A percentile compares a stretch with the other conserved stretches of the same genome.
Conservation (phyloP, 2,888 invertebrate genomes). For the Drosophila vallismaia region DNA sequence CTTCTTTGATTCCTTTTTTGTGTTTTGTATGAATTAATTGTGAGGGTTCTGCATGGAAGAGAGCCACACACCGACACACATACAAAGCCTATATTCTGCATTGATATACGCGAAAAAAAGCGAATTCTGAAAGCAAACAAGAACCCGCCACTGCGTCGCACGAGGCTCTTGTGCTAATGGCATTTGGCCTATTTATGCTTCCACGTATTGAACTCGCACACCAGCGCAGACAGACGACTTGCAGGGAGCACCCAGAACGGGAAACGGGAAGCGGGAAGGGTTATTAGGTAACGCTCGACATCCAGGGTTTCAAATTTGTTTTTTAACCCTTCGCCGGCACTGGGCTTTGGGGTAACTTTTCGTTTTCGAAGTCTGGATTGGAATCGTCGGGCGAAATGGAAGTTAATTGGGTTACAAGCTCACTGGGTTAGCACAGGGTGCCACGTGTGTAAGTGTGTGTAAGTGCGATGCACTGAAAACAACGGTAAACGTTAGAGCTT, state of each 20-base stretch:
- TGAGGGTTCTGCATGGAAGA: constrained; percentile 65
- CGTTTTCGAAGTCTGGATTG: constrained; percentile 30
- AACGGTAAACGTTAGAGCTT: background rate
- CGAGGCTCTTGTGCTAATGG: constrained; percentile 71
- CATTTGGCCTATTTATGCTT: constrained; percentile 82
- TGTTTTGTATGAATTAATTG: constrained; percentile 68
- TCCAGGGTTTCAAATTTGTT: constrained; percentile 61
- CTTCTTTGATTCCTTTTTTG: constrained; percentile 25
- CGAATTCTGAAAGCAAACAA: constrained; percentile 51
- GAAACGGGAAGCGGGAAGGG: constrained; percentile 10
- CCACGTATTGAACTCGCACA: constrained; percentile 63
- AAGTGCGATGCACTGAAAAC: background rate
- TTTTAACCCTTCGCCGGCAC: constrained; percentile 59
- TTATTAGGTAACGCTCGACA: constrained; percentile 66
- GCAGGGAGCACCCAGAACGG: constrained; percentile 15
- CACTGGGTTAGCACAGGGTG: constrained; percentile 54
- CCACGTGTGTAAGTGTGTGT: background rate
- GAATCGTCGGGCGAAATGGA: constrained; percentile 41
- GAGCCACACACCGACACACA: constrained; percentile 31
- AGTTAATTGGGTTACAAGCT: constrained; percentile 76
- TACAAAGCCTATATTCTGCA: constrained; percentile 20
- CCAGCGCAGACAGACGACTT: constrained; percentile 11
- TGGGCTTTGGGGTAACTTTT: constrained; percentile 29
- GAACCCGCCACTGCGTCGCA: constrained; percentile 56
- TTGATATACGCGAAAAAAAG: constrained; percentile 16